Evolutionary conservation across 2,797 vertebrate species (phyloP), one percentile per base, ranked within the genome.

Genomic region (Avahi laniger): DNA sequence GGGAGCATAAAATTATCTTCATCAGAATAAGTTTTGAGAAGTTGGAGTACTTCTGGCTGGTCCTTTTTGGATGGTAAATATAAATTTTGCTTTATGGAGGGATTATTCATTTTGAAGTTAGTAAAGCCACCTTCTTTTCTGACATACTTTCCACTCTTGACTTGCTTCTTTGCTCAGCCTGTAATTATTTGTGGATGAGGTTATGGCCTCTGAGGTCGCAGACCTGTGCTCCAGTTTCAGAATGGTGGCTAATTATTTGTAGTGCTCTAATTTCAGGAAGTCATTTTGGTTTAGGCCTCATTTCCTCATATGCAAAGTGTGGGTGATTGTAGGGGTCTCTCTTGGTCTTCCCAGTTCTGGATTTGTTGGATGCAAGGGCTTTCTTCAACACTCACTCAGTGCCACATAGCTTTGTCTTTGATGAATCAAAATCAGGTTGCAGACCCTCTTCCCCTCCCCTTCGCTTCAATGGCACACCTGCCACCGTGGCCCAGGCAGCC

Each of bases 401-500:
- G 41, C 65, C 41, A 48, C 7, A 4, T 11, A 28, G 24, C 12
- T 76, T n/a, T 50, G 14, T n/a, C 65, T 30, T 61, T 7, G 24
- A 3, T 0, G 11, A 35, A 24, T 43, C 52, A 38, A n/a, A 59
- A 52, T 6, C 20, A 50, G 20, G 3, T 75, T n/a, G 13, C 1
- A 87, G 69, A 30, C 30, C 9, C 26, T 80, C 52, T 59, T 38
- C 12, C 28, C 35, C 10, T 41, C 28, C 57, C 14, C 14, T 52
- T 26, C 4, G 5, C 59, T 43, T 3, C 6, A 6, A 20, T 1
- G 4, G 5, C 13, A 0, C 17, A 6, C 10, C 1, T 7, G 46
- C 87, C 46, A 13, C 43, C 22, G 8, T 26, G 63, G 54, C 20
- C 57, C 12, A 2, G 63, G 59, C 11, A 15, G 43, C 63, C 50